These are phyloP conservation scores for Pyrrhura leucotis DNA, from an alignment of 2,797 vertebrate species.

Conservation along the genomic window DNA sequence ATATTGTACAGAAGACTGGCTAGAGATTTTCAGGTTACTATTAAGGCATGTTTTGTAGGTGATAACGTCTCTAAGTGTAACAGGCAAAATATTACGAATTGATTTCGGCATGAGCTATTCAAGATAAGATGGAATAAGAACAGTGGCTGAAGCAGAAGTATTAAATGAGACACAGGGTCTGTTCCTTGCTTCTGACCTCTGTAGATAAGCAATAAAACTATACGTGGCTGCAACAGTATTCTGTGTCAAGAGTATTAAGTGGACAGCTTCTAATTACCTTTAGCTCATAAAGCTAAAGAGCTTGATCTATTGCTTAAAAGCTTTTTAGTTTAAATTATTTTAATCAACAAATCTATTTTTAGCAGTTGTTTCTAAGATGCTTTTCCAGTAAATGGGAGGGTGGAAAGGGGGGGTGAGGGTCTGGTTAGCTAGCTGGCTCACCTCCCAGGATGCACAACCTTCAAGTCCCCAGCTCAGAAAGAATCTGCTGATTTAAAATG, in stretches of 20 bases:
- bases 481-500: background rate
- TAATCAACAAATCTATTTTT: conserved; percentile 66
- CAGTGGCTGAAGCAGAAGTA: conserved; percentile 13
- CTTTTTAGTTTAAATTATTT: conserved; percentile 56
- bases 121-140: conserved; percentile 63
- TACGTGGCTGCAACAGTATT: conserved; percentile 9
- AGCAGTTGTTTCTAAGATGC: conserved; percentile 23
- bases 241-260: conserved; percentile 45
- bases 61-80: conserved; percentile 61
- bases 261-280: conserved; percentile 65
- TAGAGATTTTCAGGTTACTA: conserved; percentile 43
- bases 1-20: conserved; percentile 11
- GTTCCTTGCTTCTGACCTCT: conserved; percentile 57
- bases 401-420: background rate
- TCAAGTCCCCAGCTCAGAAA: background rate
- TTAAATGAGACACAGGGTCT: conserved; percentile 39
- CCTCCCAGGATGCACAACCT: background rate
- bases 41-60: conserved; percentile 49
- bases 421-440: conserved; percentile 12
- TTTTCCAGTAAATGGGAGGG: conserved; percentile 16
- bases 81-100: conserved; percentile 69
- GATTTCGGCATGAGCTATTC: conserved; percentile 55
- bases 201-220: conserved; percentile 66
- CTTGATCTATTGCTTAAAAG: conserved; percentile 50
- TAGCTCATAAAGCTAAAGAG: conserved; percentile 52